Evolutionary conservation across 2,888 invertebrate species (phyloP).

Genomic region (Eristalis arbustorum): DNA sequence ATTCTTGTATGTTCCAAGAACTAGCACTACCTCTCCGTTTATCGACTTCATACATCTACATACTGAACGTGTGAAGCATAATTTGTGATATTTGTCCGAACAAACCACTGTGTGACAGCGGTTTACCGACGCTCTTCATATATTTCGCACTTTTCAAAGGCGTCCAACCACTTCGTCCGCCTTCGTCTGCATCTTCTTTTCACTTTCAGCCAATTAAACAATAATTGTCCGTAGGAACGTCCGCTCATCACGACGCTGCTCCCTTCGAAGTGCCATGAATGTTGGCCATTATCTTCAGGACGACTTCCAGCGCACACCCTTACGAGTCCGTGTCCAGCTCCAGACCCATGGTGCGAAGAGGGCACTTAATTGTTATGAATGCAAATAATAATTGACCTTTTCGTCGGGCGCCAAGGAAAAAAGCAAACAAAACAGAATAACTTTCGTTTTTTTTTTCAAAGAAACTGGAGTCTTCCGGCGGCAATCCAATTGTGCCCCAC

Average conservation of each 20-base stretch:
- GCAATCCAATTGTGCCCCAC: conserved; percentile 25
- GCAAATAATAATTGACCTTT: conserved; percentile 60
- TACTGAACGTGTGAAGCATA: no score
- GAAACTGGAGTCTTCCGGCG: conserved; percentile 6
- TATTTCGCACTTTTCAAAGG: no score
- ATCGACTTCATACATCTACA: no score
- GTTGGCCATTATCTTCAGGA: not conserved
- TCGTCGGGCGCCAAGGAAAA: not conserved
- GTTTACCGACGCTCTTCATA: no score
- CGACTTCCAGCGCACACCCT: not conserved
- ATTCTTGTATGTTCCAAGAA: no score
- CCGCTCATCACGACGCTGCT: not conserved
- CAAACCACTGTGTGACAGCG: no score
- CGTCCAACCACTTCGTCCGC: no score
- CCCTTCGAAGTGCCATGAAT: not conserved
- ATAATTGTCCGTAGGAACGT: not conserved
- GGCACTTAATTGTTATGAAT: conserved; percentile 54
- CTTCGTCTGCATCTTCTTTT: no score
- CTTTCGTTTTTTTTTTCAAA: not conserved
- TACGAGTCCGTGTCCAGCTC: not conserved
- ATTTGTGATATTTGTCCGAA: no score
- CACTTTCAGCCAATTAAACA: not conserved
- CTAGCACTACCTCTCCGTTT: no score
- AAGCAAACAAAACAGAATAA: not conserved
- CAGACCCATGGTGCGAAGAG: not conserved